phyloP scores from a whole-genome alignment of 2,113 vertebrate species.

The Alaudala cheleensis region DNA sequence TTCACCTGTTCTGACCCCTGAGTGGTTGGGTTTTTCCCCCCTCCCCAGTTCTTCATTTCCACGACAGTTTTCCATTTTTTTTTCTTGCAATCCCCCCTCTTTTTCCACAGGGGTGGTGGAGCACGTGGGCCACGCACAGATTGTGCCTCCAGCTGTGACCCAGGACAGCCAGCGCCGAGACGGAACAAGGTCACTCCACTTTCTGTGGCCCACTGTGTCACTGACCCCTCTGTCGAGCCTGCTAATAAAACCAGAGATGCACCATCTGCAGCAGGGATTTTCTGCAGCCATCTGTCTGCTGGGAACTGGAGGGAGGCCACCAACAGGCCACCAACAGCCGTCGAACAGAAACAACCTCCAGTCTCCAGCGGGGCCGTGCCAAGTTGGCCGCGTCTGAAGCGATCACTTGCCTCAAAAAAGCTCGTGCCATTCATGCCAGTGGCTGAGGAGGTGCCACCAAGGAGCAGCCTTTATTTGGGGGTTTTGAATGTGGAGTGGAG shows the following conservation, averaged over 20 bases:
- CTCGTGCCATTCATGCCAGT: neutral
- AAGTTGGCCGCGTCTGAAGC: neutral
- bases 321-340: constrained; percentile 56
- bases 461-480: neutral
- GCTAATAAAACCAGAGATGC: constrained; percentile 34
- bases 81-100: neutral
- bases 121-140: neutral
- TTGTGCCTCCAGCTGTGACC: neutral
- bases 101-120: neutral
- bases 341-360: neutral
- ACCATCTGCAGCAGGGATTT: constrained; percentile 50
- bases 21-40: neutral
- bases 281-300: constrained; percentile 46
- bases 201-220: constrained; percentile 12
- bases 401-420: neutral
- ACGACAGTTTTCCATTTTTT: neutral
- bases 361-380: neutral
- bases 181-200: neutral
- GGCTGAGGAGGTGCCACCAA: neutral
- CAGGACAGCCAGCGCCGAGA: neutral
- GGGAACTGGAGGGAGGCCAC: constrained; percentile 51
- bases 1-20: neutral
- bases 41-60: neutral
- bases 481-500: neutral
- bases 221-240: constrained; percentile 17